Conservation (phyloP, 2,797 vertebrate genomes). For the Rhinophrynus dorsalis region DNA sequence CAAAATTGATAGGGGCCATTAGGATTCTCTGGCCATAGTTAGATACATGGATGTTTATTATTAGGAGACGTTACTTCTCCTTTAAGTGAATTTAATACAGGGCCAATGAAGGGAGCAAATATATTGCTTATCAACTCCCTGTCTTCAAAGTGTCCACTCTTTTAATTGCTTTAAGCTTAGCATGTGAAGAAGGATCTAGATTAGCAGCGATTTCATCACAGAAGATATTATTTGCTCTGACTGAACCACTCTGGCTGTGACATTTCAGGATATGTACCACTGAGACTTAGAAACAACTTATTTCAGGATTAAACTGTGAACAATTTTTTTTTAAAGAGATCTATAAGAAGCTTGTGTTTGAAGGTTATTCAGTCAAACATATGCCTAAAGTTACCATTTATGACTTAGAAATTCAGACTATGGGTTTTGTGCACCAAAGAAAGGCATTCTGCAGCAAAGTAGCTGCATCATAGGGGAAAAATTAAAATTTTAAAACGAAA, state of each 20-base stretch:
- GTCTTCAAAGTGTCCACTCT: conserved; percentile 4
- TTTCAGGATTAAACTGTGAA: conserved; percentile 40
- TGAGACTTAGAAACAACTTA: conserved; percentile 38
- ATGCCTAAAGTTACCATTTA: conserved; percentile 19
- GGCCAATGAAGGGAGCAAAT: too few relatives aligned
- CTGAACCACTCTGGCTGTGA: neutral
- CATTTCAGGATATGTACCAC: conserved; percentile 23
- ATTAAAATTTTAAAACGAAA: too few relatives aligned
- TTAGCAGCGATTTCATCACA: conserved; percentile 1
- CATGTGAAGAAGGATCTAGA: neutral
- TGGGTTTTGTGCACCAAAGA: too few relatives aligned
- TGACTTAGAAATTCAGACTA: neutral
- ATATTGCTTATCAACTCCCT: neutral
- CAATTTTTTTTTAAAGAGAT: conserved; percentile 12
- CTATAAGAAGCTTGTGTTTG: conserved; percentile 45
- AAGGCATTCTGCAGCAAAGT: too few relatives aligned
- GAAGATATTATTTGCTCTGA: conserved; percentile 26
- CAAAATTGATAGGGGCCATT: too few relatives aligned
- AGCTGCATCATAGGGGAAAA: too few relatives aligned
- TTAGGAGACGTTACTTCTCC: too few relatives aligned
- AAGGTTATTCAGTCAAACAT: conserved; percentile 35
- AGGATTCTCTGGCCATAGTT: too few relatives aligned
- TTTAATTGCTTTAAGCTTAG: neutral
- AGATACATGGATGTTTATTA: too few relatives aligned
- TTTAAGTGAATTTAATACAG: too few relatives aligned